Evolutionary conservation across 2,888 invertebrate species (phyloP).

Genomic region (Sarcophaga subvicina): DNA sequence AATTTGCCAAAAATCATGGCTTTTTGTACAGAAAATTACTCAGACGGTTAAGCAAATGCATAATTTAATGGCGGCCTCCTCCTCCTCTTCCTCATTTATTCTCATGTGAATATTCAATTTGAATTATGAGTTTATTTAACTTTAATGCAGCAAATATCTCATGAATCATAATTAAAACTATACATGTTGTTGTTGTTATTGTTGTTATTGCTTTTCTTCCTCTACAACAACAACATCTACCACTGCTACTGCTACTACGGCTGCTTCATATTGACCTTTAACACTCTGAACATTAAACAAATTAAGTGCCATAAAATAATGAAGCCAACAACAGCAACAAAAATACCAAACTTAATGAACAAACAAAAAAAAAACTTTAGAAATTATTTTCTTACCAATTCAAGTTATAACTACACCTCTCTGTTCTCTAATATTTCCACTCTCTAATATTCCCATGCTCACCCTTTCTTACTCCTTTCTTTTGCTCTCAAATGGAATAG

Average conservation of each 20-base stretch:
- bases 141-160: slow-evolving; percentile 34
- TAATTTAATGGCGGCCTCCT: neutral
- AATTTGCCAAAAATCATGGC: neutral
- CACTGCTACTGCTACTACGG: no score
- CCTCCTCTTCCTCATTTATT: neutral
- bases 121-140: slow-evolving; percentile 46
- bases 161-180: slow-evolving; percentile 63
- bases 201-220: no score
- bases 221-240: no score
- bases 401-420: slow-evolving; percentile 19
- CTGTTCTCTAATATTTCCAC: neutral
- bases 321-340: neutral
- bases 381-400: slow-evolving; percentile 26
- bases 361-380: neutral
- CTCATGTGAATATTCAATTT: slow-evolving; percentile 22
- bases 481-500: neutral
- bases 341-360: no score
- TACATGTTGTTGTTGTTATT: no score
- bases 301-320: slow-evolving; percentile 41
- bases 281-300: slow-evolving; percentile 62
- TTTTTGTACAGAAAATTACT: neutral
- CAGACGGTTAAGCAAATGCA: no score
- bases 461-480: neutral
- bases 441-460: neutral
- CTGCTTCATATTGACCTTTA: slow-evolving; percentile 43